These are phyloP conservation scores for Burhinus bistriatus DNA, from an alignment of 2,113 vertebrate species.

Conservation along the genomic window DNA sequence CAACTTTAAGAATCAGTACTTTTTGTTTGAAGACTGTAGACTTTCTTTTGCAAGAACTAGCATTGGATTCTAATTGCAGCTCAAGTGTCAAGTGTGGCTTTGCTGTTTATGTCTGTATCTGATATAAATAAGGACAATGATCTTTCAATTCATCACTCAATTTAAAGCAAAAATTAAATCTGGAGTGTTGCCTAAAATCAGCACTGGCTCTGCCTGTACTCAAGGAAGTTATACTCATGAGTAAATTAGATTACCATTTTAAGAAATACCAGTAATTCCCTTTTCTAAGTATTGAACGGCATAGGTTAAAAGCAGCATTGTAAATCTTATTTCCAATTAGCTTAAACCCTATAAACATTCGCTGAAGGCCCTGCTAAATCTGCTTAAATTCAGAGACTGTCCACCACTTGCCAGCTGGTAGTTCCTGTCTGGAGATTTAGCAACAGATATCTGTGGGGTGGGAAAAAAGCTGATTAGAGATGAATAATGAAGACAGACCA, in stretches of 20 bases:
- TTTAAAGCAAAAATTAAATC: neutral
- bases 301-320: slow-evolving; percentile 34
- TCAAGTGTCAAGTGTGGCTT: neutral
- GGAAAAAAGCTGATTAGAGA: slow-evolving; percentile 45
- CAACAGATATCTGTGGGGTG: slow-evolving; percentile 48
- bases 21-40: neutral
- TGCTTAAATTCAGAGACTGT: slow-evolving; percentile 45
- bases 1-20: neutral
- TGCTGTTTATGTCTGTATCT: neutral
- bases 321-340: slow-evolving; percentile 65
- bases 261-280: slow-evolving; percentile 13
- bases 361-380: slow-evolving; percentile 39
- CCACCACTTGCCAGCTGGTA: neutral
- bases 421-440: slow-evolving; percentile 52
- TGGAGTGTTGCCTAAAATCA: neutral
- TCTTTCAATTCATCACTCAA: neutral
- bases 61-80: neutral
- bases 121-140: neutral
- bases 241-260: slow-evolving; percentile 43
- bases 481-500: slow-evolving; percentile 15
- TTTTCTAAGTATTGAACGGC: slow-evolving; percentile 13
- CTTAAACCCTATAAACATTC: slow-evolving; percentile 45
- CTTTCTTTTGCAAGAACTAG: neutral
- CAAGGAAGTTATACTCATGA: neutral
- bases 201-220: neutral